Evolutionary conservation across 1,140 invertebrate genomes (phyloP).

Genomic region (Atopsyche davidsoni): DNA sequence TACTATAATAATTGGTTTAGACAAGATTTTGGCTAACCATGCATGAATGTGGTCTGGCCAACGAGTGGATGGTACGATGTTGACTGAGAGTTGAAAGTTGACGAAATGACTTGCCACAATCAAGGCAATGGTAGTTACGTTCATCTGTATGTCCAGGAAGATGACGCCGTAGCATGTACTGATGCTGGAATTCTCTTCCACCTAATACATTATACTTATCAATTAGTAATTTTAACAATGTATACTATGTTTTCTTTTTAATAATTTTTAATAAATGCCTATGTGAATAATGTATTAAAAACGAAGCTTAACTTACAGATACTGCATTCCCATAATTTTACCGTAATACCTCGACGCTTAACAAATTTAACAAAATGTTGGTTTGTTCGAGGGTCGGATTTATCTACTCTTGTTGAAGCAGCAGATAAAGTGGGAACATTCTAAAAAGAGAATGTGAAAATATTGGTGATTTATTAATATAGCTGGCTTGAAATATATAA

Average conservation of each 20-base stretch:
- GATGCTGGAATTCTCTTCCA: slow-evolving; percentile 66
- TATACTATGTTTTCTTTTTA: slow-evolving; percentile 1
- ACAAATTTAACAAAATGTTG: slow-evolving; percentile 59
- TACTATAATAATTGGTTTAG: not conserved
- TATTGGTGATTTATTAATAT: not conserved
- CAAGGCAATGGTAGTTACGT: slow-evolving; percentile 71
- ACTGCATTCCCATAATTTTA: slow-evolving; percentile 63
- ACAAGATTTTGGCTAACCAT: slow-evolving; percentile 43
- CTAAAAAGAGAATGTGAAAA: not conserved
- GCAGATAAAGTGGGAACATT: not conserved
- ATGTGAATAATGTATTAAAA: not conserved
- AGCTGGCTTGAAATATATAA: not conserved
- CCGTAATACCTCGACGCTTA: slow-evolving; percentile 54
- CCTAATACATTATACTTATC: slow-evolving; percentile 34
- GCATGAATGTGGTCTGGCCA: slow-evolving; percentile 63
- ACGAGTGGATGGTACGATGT: slow-evolving; percentile 67
- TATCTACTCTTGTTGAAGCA: slow-evolving; percentile 10
- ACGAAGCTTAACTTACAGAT: slow-evolving; percentile 52
- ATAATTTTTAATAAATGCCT: slow-evolving; percentile 1
- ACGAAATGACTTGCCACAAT: slow-evolving; percentile 74
- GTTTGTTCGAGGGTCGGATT: slow-evolving; percentile 12
- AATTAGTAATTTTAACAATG: not conserved
- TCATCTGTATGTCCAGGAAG: slow-evolving; percentile 77
- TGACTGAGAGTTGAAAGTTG: slow-evolving; percentile 69
- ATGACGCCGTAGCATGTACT: slow-evolving; percentile 74